Base-by-base conservation (phyloP, 2,888 invertebrate genomes). In the Meghimatium bilineatum region DNA sequence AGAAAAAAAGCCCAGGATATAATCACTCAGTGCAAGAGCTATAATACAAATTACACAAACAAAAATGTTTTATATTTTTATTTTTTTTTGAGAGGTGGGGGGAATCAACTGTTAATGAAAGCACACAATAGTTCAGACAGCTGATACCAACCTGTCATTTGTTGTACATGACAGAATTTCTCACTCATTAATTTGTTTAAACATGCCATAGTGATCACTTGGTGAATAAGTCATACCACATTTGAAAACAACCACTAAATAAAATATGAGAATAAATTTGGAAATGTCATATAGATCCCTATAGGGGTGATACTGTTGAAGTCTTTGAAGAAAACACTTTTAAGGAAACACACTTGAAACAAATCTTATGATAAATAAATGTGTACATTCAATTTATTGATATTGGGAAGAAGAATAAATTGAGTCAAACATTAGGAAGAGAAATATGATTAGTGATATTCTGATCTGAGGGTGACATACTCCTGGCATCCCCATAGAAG, bases 301-400 rank as follows among this genome's bases (percentile, higher is more conserved):
- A 8, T 8, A 44, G 44, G 44, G 12, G 44, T 1, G n/a, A 69
- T 1, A 32, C 1, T 38, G 17, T 44, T 44, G 6, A 44, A 44
- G 12, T 44, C 12, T 8, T 36, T 38, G n/a, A 44, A 52, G 12
- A 49, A 38, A 60, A 63, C 20, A 78, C 14, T 29, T 44, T n/a
- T 1, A 67, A n/a, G 74, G 44, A 44, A 8, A 44, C 20, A 74
- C 32, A 52, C 74, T 49, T 32, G 49, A 5, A 74, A 17, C 32
- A 74, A 74, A 32, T 74, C 14, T 6, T 44, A 44, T 63, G 66
- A 78, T 77, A 77, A 78, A 78, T 67, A 78, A 78, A 44, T 67
- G 2, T 23, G 44, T 32, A 74, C 32, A 74, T 23, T 44, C 44
- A n/a, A 78, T 56, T 67, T 44, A 66, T 78, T 66, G 44, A 38